Conservation (phyloP, 2,797 vertebrate genomes). For the Xiphophorus birchmanni region DNA sequence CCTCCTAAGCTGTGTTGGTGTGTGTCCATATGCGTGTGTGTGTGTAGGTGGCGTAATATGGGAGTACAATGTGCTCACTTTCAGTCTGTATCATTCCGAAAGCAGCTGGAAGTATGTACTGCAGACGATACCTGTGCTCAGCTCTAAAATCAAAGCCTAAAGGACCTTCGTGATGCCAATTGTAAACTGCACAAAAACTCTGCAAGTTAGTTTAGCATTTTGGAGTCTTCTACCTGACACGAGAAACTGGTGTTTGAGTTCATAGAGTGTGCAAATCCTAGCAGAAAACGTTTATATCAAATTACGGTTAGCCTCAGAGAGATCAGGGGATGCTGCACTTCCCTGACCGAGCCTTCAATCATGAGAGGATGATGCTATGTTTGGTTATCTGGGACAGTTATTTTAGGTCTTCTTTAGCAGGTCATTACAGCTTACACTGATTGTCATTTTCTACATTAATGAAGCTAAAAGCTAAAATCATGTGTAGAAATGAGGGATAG, state of each 20-base stretch:
- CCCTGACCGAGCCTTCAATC: constrained; percentile 52
- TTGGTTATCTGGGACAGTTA: constrained; percentile 73
- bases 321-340: constrained; percentile 40
- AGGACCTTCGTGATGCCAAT: constrained; percentile 40
- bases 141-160: constrained; percentile 45
- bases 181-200: constrained; percentile 21
- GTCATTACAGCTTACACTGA: constrained; percentile 61
- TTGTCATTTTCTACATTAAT: constrained; percentile 44
- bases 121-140: constrained; percentile 48
- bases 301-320: not conserved
- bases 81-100: constrained; percentile 57
- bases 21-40: constrained; percentile 23
- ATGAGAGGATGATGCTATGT: constrained; percentile 56
- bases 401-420: constrained; percentile 69
- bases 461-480: constrained; percentile 18
- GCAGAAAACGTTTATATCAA: constrained; percentile 17
- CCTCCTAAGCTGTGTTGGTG: constrained; percentile 63
- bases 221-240: constrained; percentile 21
- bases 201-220: constrained; percentile 14
- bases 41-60: constrained; percentile 50
- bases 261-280: constrained; percentile 5
- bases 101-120: constrained; percentile 57
- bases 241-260: constrained; percentile 14
- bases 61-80: constrained; percentile 72
- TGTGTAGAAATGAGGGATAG: not conserved